Percentiles rank a stretch among this genome's conserved stretches.
phyloP scores from a whole-genome alignment of 2,888 invertebrate genomes.

The Megalurothrips usitatus region DNA sequence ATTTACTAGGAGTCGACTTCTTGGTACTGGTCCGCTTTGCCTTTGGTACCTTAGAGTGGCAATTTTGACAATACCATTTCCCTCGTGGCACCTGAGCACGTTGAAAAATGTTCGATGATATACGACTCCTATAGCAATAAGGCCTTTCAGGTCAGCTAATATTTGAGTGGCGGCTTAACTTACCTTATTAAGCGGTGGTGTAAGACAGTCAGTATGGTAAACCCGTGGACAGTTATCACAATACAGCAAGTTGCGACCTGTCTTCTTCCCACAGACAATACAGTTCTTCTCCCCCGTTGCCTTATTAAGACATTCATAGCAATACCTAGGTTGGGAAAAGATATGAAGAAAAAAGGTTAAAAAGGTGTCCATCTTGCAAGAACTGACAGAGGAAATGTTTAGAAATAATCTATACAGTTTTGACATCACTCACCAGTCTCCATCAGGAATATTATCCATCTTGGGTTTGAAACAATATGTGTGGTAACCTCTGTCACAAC shows the following conservation, averaged over 20 bases:
- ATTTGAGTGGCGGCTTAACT: not conserved
- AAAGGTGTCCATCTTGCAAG: too few species aligned
- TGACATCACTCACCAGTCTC: slow-evolving; percentile 75
- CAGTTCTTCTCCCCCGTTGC: slow-evolving; percentile 90
- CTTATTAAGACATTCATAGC: slow-evolving; percentile 91
- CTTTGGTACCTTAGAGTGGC: slow-evolving; percentile 77
- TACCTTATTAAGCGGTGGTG: slow-evolving; percentile 76
- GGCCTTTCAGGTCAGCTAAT: not conserved
- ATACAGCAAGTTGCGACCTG: slow-evolving; percentile 66
- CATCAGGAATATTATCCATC: slow-evolving; percentile 94
- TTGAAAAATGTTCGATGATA: not conserved
- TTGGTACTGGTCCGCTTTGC: slow-evolving; percentile 43
- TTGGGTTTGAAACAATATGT: slow-evolving; percentile 97
- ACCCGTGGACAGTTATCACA: slow-evolving; percentile 89
- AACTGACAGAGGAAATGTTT: slow-evolving; percentile 1
- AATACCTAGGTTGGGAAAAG: slow-evolving; percentile 62
- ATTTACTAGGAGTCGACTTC: slow-evolving; percentile 44
- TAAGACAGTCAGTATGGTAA: slow-evolving; percentile 89
- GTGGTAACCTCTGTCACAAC: slow-evolving; percentile 97
- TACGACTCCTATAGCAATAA: too few species aligned
- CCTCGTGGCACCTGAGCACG: slow-evolving; percentile 67
- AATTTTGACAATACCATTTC: slow-evolving; percentile 86
- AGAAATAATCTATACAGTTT: not conserved
- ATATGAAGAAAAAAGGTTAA: slow-evolving; percentile 29
- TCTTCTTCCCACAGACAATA: slow-evolving; percentile 82